phyloP scores from a whole-genome alignment of 2,113 vertebrate genomes.

The Orycteropus afer region DNA sequence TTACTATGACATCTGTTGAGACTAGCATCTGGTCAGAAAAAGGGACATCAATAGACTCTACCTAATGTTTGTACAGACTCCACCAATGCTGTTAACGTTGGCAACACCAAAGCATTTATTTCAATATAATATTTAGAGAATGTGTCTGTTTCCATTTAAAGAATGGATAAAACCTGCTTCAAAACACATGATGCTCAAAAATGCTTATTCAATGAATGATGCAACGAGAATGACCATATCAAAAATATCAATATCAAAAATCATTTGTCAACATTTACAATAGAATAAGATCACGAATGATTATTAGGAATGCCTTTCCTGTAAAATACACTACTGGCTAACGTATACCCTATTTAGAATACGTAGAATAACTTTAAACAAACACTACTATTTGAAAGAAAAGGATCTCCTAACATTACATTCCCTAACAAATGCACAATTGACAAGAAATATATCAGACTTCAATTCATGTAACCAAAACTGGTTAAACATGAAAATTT shows the following conservation, averaged over 20 bases:
- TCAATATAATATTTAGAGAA: constrained; percentile 42
- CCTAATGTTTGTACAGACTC: constrained; percentile 3
- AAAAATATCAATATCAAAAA: constrained; percentile 43
- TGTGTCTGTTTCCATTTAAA: constrained; percentile 42
- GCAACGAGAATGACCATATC: not conserved
- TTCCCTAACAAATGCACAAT: not conserved
- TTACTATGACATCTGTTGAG: constrained; percentile 21
- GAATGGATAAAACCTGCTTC: constrained; percentile 20
- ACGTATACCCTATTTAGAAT: not conserved
- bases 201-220: not conserved
- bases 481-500: constrained; percentile 40
- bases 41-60: constrained; percentile 31
- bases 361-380: not conserved
- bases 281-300: not conserved
- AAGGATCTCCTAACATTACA: not conserved
- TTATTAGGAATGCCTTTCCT: not conserved
- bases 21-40: constrained; percentile 59
- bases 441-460: not conserved
- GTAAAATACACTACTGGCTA: not conserved
- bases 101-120: constrained; percentile 9
- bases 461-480: not conserved
- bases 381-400: constrained; percentile 21
- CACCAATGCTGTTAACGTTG: not conserved
- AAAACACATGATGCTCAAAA: constrained; percentile 34
- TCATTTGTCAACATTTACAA: constrained; percentile 18